A percentile compares a stretch with the other conserved stretches of the same genome.
phyloP scores from a whole-genome alignment of 2,113 vertebrate genomes.

The Cebus imitator region DNA sequence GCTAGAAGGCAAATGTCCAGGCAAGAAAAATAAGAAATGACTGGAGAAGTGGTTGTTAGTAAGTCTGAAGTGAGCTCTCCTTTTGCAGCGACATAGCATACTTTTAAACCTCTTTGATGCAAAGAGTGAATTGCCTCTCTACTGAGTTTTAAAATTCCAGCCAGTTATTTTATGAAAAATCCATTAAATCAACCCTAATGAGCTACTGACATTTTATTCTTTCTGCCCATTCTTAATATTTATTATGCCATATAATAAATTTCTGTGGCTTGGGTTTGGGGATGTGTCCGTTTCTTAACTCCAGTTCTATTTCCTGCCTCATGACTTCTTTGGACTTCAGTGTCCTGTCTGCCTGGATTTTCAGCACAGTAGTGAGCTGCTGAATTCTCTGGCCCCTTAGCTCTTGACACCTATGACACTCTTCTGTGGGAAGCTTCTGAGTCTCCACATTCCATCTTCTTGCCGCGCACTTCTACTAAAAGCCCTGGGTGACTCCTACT shows the following conservation, averaged over 20 bases:
- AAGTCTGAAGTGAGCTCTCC: neutral
- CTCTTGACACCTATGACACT: neutral
- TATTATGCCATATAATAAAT: conserved; percentile 32
- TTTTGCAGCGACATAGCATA: neutral
- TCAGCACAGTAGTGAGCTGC: neutral
- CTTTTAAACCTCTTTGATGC: neutral
- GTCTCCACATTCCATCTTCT: neutral
- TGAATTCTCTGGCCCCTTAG: neutral
- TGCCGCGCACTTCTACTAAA: neutral
- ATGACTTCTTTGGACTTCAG: conserved; percentile 19
- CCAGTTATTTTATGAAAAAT: conserved; percentile 17
- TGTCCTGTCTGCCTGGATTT: neutral
- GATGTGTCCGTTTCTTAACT: neutral
- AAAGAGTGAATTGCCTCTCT: neutral
- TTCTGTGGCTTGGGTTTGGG: conserved; percentile 32
- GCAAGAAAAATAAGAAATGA: neutral
- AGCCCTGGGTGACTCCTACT: neutral
- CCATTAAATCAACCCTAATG: conserved; percentile 20
- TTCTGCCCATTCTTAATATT: neutral
- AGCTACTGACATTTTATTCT: conserved; percentile 24
- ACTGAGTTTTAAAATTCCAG: neutral
- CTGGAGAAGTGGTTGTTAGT: neutral
- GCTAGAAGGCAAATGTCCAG: neutral
- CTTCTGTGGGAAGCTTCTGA: neutral
- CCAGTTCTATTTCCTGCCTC: neutral